Evolutionary conservation across 2,888 invertebrate species (phyloP).

Genomic region (Eremobia ochroleuca): DNA sequence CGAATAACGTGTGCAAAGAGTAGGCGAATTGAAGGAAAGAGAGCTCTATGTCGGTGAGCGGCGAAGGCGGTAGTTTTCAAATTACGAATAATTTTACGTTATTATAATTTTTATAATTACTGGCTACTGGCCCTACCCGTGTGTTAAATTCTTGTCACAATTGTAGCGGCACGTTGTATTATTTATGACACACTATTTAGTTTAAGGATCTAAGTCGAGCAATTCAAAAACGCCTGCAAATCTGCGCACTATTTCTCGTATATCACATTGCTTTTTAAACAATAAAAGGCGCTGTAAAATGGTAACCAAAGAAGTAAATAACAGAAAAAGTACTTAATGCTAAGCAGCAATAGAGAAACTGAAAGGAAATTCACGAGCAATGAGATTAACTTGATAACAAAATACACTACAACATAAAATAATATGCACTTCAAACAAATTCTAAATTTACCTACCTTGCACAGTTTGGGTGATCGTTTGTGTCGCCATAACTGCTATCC

Average conservation of each 20-base stretch:
- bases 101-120: neutral
- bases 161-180: neutral
- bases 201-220: neutral
- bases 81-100: neutral
- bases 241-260: neutral
- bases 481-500: slow-evolving; percentile 76
- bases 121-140: neutral
- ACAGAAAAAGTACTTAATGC: neutral
- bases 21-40: neutral
- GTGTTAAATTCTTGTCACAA: too few species aligned
- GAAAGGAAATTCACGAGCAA: neutral
- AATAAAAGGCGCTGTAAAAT: slow-evolving; percentile 31
- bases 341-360: neutral
- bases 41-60: neutral
- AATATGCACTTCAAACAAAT: slow-evolving; percentile 11
- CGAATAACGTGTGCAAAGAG: neutral
- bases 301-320: neutral
- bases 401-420: neutral
- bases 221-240: slow-evolving; percentile 24
- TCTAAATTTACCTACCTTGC: slow-evolving; percentile 72
- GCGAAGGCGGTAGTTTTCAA: neutral
- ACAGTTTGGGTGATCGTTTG: slow-evolving; percentile 77
- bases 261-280: slow-evolving; percentile 26
- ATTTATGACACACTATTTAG: too few species aligned
- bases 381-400: neutral